Conservation (phyloP, 2,113 vertebrate species). For the Phalacrocorax brasilianus region DNA sequence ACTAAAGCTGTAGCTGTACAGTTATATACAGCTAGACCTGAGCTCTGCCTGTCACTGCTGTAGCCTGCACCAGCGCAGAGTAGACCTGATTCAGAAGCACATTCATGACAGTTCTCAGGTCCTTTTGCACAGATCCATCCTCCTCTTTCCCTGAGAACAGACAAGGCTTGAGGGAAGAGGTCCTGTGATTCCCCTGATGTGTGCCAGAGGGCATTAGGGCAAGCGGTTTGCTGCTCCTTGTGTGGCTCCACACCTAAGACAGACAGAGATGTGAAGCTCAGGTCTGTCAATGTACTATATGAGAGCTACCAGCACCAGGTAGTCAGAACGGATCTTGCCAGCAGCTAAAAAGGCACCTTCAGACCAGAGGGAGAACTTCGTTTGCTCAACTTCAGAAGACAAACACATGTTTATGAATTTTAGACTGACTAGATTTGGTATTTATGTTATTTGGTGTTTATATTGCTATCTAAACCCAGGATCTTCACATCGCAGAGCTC, state of each 20-base stretch:
- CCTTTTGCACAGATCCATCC: background rate
- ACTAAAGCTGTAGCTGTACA: background rate
- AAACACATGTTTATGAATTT: background rate
- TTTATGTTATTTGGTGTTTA: background rate
- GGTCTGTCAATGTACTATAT: background rate
- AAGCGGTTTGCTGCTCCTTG: background rate
- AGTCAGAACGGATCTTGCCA: background rate
- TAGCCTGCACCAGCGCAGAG: too few relatives aligned
- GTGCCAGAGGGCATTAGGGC: background rate
- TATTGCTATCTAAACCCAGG: background rate
- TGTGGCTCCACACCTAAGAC: background rate
- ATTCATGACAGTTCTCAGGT: background rate
- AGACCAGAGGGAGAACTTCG: background rate
- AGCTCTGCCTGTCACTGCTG: background rate
- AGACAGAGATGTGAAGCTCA: background rate
- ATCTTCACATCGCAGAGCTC: background rate
- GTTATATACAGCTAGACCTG: background rate
- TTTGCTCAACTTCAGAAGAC: background rate
- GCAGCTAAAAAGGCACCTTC: background rate
- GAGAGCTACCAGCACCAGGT: background rate
- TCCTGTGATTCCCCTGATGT: rapidly evolving
- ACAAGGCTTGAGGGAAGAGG: background rate
- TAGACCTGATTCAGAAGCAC: background rate
- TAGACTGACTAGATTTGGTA: background rate
- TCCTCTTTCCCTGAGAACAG: background rate